Evolutionary conservation across 2,113 vertebrate genomes (phyloP).

Genomic region (Gymnogyps californianus): DNA sequence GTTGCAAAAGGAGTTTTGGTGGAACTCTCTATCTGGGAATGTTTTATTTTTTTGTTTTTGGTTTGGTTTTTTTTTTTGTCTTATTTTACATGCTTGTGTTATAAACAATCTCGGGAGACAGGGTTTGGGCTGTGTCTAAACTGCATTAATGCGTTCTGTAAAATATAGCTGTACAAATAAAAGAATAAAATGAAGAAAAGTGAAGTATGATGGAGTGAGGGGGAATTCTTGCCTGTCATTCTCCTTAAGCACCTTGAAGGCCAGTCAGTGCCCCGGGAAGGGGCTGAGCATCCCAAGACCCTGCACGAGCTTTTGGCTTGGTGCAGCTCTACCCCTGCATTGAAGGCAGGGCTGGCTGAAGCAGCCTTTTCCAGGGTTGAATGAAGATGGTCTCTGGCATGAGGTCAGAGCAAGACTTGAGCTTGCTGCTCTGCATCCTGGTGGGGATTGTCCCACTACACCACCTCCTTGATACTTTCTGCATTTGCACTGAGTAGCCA

Average conservation of each 20-base stretch:
- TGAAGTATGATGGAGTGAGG: constrained; percentile 6
- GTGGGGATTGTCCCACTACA: background rate
- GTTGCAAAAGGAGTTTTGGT: constrained; percentile 70
- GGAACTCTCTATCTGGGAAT: constrained; percentile 71
- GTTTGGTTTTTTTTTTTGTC: constrained; percentile 19
- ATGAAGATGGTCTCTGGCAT: background rate
- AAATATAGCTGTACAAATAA: constrained; percentile 98
- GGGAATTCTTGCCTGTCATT: background rate
- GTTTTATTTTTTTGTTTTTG: constrained; percentile 20
- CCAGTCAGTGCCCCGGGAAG: background rate
- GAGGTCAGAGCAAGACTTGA: background rate
- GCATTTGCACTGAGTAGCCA: fast-evolving
- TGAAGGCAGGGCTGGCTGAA: background rate
- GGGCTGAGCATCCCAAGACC: background rate
- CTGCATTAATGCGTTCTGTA: constrained; percentile 92
- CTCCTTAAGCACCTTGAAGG: background rate
- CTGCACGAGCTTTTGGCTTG: background rate
- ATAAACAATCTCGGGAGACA: constrained; percentile 83
- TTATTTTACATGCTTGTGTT: constrained; percentile 83
- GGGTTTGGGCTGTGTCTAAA: constrained; percentile 90
- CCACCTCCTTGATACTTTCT: background rate
- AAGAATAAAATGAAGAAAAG: constrained; percentile 93
- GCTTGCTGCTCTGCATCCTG: background rate
- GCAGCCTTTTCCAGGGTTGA: fast-evolving
- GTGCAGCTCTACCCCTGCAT: background rate